phyloP scores from a whole-genome alignment of 2,113 vertebrate species.

The Bambusicola thoracicus region DNA sequence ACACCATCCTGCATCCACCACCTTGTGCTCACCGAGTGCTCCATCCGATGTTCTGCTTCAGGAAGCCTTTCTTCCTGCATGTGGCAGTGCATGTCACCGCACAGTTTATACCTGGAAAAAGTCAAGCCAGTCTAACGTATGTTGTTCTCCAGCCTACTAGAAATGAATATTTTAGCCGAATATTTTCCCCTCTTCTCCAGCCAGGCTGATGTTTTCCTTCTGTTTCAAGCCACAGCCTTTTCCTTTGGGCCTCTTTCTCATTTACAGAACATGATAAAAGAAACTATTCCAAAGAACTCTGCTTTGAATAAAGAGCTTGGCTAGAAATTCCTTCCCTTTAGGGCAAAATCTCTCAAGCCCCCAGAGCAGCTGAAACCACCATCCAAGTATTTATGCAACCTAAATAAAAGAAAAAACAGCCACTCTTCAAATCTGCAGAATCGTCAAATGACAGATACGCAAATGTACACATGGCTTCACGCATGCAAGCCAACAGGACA shows the following conservation, averaged over 20 bases:
- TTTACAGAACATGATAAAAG: slow-evolving; percentile 15
- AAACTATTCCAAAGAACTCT: not conserved
- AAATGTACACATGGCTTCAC: not conserved
- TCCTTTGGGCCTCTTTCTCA: not conserved
- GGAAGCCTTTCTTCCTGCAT: not conserved
- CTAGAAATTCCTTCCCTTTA: not conserved
- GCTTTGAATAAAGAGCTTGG: not conserved
- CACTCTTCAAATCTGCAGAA: not conserved
- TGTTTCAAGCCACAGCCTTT: not conserved
- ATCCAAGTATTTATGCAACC: not conserved
- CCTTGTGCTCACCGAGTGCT: not conserved
- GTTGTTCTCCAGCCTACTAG: not conserved
- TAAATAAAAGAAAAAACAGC: no score
- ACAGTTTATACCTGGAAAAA: slow-evolving; percentile 7
- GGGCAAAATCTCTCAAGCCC: not conserved
- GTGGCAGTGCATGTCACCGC: not conserved
- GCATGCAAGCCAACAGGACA: not conserved
- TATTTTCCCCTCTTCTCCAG: not conserved
- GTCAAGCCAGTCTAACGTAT: slow-evolving; percentile 3
- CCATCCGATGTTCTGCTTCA: slow-evolving; percentile 38
- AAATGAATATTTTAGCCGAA: slow-evolving; percentile 50
- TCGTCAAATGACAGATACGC: not conserved
- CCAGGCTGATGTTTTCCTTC: not conserved
- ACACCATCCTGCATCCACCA: not conserved
- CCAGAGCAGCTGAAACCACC: not conserved